Evolutionary conservation across 2,888 invertebrate genomes (phyloP).

Genomic region (Sthenelais limicola): DNA sequence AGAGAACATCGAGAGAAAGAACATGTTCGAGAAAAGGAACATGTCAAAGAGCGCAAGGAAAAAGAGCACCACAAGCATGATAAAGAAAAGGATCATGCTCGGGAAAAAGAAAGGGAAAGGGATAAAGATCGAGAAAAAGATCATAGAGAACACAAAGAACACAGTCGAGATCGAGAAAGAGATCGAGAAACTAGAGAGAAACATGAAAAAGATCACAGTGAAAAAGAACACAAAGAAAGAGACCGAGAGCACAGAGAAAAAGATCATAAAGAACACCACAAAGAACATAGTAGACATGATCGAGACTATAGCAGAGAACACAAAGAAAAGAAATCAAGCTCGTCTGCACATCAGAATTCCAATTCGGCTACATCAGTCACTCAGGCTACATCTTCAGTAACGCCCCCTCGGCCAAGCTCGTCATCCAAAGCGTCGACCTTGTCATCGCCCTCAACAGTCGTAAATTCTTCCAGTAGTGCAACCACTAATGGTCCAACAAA

Average conservation of each 20-base stretch:
- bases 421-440: slow-evolving; percentile 1
- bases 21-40: not conserved
- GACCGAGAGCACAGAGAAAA: slow-evolving; percentile 13
- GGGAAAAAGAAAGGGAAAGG: not conserved
- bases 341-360: not conserved
- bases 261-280: slow-evolving; percentile 19
- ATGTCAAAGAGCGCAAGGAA: not conserved
- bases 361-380: not conserved
- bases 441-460: slow-evolving; percentile 9
- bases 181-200: slow-evolving; percentile 20
- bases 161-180: not conserved
- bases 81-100: not conserved
- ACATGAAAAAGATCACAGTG: not conserved
- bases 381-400: slow-evolving; percentile 38
- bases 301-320: no score
- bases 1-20: not conserved
- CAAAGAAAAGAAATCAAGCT: slow-evolving; percentile 13
- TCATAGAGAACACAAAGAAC: slow-evolving; percentile 6
- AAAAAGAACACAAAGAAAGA: slow-evolving; percentile 13
- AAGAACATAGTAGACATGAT: slow-evolving; percentile 16
- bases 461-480: not conserved
- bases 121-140: not conserved
- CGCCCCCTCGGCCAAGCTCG: slow-evolving; percentile 38
- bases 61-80: not conserved
- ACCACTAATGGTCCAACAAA: not conserved